These are phyloP conservation scores for Agonopterix arenella DNA, from an alignment of 2,888 invertebrate genomes.

Conservation along the genomic window DNA sequence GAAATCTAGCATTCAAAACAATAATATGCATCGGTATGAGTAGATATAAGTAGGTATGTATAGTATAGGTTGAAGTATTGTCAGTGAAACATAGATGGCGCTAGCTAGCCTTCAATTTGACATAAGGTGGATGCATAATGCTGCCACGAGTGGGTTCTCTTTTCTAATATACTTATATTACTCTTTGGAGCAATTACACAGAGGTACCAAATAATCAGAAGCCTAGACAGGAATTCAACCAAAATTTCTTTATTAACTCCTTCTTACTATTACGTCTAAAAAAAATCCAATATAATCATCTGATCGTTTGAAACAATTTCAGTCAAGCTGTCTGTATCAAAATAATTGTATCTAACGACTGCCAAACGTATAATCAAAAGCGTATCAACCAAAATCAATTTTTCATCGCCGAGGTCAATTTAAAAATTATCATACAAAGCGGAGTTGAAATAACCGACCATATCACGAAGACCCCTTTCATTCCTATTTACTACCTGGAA, in stretches of 20 bases:
- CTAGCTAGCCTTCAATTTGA: no score
- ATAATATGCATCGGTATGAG: no score
- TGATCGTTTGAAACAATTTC: slow-evolving; percentile 35
- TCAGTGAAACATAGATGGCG: no score
- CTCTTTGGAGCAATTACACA: no score
- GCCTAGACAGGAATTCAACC: not conserved
- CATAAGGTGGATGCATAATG: no score
- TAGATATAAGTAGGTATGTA: no score
- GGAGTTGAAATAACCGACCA: slow-evolving; percentile 21
- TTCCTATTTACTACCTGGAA: slow-evolving; percentile 3
- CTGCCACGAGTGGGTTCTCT: no score
- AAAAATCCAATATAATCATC: slow-evolving; percentile 19
- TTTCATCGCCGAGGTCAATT: slow-evolving; percentile 61
- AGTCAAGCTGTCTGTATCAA: slow-evolving; percentile 33
- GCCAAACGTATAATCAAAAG: slow-evolving; percentile 67
- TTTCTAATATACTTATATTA: no score
- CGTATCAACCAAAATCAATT: slow-evolving; percentile 72
- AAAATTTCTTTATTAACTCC: slow-evolving; percentile 18
- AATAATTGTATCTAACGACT: slow-evolving; percentile 67
- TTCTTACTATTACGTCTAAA: slow-evolving; percentile 13
- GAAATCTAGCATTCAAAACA: no score
- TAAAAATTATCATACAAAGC: slow-evolving; percentile 68
- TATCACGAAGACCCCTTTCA: slow-evolving; percentile 21
- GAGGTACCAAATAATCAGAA: no score
- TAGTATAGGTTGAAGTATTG: no score